Evolutionary conservation across 2,888 invertebrate genomes (phyloP), one percentile per base, ranked within the genome.

Genomic region (Hypomecis punctinalis): DNA sequence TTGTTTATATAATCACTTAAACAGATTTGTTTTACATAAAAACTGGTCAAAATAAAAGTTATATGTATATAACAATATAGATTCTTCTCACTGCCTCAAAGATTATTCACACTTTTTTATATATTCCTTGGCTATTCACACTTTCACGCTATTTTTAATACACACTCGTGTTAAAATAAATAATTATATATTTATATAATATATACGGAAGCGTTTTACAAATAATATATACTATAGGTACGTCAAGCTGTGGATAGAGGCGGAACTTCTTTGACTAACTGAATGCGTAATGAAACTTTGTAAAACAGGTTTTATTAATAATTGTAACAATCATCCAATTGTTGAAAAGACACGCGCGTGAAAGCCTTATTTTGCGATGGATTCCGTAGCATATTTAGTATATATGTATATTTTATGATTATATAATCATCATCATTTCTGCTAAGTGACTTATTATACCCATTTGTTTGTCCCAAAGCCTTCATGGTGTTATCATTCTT

Each of bases 251-350:
- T 33, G 8, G 40, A 33, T 36, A 39, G 9, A 8, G 23, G 23
- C 52, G 40, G 52, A 40, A 42, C 33, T 53, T 4, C 40, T 53
- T 42, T 53, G 40, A 42, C 5, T 23, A 40, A 9, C 52, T n/a
- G 40, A 33, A 53, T 33, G 40, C 6, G 23, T 33, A 53, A 52
- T 52, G 40, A 40, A 42, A 40, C 33, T 53, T 23, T 40, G 23
- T 42, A 43, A 37, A 40, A 39, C 40, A 33, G 40, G 39, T 53
- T 51, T 39, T 13, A 7, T 49, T 39, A 47, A 47, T 39, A 53
- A 53, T 10, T 53, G 52, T 40, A 53, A n/a, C 40, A 53, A 53
- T 40, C 13, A 13, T 39, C 6, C 52, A 53, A 40, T 40, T 53
- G 52, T 51, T 11, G 5, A 51, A 42, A 53, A 10, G 40, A 8